phyloP scores from a whole-genome alignment of 2,888 invertebrate genomes.

The Stictocephala bisonia region DNA sequence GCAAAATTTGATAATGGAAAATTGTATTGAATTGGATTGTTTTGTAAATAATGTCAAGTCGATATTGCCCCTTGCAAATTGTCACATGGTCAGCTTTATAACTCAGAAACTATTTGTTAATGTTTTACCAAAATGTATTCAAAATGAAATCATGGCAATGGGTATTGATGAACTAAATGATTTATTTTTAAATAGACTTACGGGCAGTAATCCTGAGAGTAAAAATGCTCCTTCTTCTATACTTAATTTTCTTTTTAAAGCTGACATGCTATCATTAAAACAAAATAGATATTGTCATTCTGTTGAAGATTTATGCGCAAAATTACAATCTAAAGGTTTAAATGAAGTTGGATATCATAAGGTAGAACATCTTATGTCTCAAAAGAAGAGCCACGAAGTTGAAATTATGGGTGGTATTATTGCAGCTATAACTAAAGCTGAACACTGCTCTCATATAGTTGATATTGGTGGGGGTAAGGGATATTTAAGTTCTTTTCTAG shows the following conservation, averaged over 20 bases:
- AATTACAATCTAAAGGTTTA: constrained; percentile 62
- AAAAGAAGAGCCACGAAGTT: constrained; percentile 86
- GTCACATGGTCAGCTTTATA: constrained; percentile 82
- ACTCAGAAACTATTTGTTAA: constrained; percentile 74
- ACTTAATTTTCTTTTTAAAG: constrained; percentile 56
- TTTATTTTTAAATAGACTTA: constrained; percentile 62
- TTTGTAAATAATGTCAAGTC: constrained; percentile 69
- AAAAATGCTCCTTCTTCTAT: constrained; percentile 38
- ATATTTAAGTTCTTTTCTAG: constrained; percentile 80
- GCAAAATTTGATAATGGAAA: constrained; percentile 43
- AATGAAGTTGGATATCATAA: constrained; percentile 64
- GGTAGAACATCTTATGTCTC: constrained; percentile 78
- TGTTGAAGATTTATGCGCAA: constrained; percentile 64
- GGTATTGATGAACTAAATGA: neutral
- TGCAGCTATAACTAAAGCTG: constrained; percentile 66
- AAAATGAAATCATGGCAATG: constrained; percentile 62
- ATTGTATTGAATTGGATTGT: constrained; percentile 58
- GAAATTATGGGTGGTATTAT: constrained; percentile 73
- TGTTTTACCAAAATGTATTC: constrained; percentile 70
- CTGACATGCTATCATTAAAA: constrained; percentile 60
- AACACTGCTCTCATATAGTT: constrained; percentile 69
- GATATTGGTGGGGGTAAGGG: constrained; percentile 94
- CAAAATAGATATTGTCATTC: constrained; percentile 66
- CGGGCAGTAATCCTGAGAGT: neutral
- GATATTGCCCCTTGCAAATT: constrained; percentile 74